These are phyloP conservation scores for Hirtodrosophila duncani DNA, from an alignment of 2,888 invertebrate species.

Conservation along the genomic window DNA sequence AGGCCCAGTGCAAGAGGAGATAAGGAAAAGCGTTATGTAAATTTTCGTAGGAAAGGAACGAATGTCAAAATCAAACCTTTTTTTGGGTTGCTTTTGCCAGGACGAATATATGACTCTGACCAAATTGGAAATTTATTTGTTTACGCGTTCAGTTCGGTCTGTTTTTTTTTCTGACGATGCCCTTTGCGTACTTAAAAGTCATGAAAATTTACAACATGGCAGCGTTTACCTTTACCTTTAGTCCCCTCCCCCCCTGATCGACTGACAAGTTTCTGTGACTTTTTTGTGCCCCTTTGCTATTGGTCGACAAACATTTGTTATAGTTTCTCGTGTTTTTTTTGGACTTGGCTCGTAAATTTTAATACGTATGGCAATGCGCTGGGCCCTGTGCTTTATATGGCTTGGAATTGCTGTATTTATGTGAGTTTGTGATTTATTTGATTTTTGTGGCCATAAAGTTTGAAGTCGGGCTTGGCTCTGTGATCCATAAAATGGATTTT, in stretches of 20 bases:
- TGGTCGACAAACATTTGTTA: constrained; percentile 41
- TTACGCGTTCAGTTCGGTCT: constrained; percentile 52
- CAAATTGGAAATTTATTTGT: constrained; percentile 73
- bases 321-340: constrained; percentile 16
- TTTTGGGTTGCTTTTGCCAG: constrained; percentile 10
- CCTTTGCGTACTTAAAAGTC: constrained; percentile 61
- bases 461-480: constrained; percentile 22
- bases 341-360: constrained; percentile 74
- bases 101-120: constrained; percentile 66
- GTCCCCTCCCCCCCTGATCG: constrained; percentile 31
- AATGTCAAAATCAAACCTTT: constrained; percentile 64
- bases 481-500: constrained; percentile 48
- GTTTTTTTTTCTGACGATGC: neutral
- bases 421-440: constrained; percentile 71
- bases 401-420: constrained; percentile 47
- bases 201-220: constrained; percentile 72
- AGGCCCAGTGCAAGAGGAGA: too few species aligned
- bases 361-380: constrained; percentile 61
- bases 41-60: constrained; percentile 57
- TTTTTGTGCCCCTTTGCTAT: constrained; percentile 41
- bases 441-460: constrained; percentile 69
- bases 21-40: constrained; percentile 70
- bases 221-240: constrained; percentile 22
- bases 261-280: constrained; percentile 47
- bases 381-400: constrained; percentile 42